Evolutionary conservation across 2,888 invertebrate species (phyloP).

Genomic region (Cetonia aurata): DNA sequence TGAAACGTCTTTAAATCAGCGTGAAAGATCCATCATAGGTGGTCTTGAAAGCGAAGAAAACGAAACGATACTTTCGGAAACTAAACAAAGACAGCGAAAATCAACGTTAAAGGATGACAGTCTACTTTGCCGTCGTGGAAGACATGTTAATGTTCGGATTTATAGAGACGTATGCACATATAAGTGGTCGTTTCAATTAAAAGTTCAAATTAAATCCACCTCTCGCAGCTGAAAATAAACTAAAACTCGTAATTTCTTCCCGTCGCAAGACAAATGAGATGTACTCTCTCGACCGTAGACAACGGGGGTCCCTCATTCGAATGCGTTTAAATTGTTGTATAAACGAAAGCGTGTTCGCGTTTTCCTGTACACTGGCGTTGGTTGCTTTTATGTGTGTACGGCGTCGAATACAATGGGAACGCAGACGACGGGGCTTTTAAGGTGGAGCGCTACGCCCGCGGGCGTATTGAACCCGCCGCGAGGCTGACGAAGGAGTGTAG

Average conservation of each 20-base stretch:
- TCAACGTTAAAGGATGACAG: too few species aligned
- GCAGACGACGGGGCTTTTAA: slow-evolving; percentile 41
- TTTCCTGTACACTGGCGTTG: neutral
- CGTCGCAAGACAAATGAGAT: too few species aligned
- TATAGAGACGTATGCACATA: too few species aligned
- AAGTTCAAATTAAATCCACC: too few species aligned
- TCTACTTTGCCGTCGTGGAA: too few species aligned
- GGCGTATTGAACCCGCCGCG: slow-evolving; percentile 60
- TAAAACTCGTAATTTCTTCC: too few species aligned
- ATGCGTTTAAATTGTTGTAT: slow-evolving; percentile 5
- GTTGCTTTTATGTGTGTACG: slow-evolving; percentile 3
- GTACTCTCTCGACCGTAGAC: neutral
- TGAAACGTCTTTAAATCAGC: slow-evolving; percentile 24
- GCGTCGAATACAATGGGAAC: slow-evolving; percentile 43
- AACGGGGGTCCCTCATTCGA: slow-evolving; percentile 5
- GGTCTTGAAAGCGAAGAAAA: slow-evolving; percentile 14
- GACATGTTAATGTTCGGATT: too few species aligned
- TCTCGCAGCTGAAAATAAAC: too few species aligned
- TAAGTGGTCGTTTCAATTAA: too few species aligned
- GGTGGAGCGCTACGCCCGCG: slow-evolving; percentile 60
- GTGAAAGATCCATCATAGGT: slow-evolving; percentile 25
- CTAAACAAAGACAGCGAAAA: too few species aligned
- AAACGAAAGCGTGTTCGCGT: slow-evolving; percentile 9
- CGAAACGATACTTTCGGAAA: too few species aligned
- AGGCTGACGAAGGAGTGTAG: slow-evolving; percentile 61